Evolutionary conservation across 2,888 invertebrate genomes (phyloP).

Genomic region (Lasioglossum pauxillum): DNA sequence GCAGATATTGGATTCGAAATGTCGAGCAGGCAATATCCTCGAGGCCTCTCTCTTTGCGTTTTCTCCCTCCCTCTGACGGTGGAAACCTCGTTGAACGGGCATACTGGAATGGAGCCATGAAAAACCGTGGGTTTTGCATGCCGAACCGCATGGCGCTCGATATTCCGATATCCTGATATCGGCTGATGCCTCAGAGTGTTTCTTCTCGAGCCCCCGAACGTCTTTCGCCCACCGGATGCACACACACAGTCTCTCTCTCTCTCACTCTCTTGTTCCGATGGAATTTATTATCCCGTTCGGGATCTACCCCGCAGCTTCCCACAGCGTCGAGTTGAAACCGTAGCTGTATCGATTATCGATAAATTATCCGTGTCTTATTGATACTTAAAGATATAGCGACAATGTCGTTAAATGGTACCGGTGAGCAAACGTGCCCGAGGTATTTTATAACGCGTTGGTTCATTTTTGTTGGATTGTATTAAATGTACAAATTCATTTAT

Average conservation of each 20-base stretch:
- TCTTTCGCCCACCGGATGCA: conserved; percentile 54
- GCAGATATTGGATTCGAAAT: conserved; percentile 70
- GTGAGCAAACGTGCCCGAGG: not conserved
- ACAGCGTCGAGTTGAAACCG: not conserved
- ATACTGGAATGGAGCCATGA: conserved; percentile 66
- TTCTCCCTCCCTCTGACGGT: not conserved
- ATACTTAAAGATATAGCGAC: not conserved
- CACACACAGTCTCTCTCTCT: not conserved
- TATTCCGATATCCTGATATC: conserved; percentile 74
- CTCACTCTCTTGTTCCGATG: conserved; percentile 39
- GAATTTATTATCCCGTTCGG: conserved; percentile 68
- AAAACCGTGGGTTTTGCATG: conserved; percentile 66
- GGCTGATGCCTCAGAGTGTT: conserved; percentile 59
- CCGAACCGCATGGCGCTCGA: conserved; percentile 64
- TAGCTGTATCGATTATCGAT: not conserved
- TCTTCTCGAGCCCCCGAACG: conserved; percentile 58
- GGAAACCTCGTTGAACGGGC: conserved; percentile 54
- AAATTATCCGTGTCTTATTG: not conserved
- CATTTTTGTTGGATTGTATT: not conserved
- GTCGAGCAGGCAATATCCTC: conserved; percentile 65
- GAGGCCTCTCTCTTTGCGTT: conserved; percentile 54
- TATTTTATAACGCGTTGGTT: not conserved
- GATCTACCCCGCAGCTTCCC: conserved; percentile 23
- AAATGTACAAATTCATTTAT: no score
- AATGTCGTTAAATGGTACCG: not conserved